These are phyloP conservation scores for Microcebus jonahi DNA, from an alignment of 2,113 vertebrate genomes.

Conservation along the genomic window DNA sequence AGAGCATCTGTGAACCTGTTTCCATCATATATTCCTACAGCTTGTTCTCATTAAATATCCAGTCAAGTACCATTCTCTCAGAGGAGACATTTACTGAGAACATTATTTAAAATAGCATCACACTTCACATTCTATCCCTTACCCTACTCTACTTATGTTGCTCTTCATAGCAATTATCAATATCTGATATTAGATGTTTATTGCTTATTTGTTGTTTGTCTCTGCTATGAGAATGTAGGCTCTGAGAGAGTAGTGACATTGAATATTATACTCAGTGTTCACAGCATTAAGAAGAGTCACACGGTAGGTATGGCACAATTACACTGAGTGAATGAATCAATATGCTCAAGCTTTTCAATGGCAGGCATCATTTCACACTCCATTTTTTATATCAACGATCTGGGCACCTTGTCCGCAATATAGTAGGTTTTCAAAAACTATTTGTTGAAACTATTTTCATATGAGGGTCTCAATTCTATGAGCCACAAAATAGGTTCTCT, in stretches of 20 bases:
- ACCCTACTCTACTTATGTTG: not conserved
- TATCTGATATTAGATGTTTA: not conserved
- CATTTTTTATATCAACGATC: not conserved
- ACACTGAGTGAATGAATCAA: not conserved
- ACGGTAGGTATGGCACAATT: not conserved
- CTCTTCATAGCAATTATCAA: not conserved
- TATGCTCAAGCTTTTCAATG: not conserved
- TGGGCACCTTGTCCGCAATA: not conserved
- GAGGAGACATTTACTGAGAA: not conserved
- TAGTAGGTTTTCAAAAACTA: not conserved
- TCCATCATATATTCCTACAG: not conserved
- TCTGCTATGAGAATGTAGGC: not conserved
- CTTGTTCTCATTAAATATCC: not conserved
- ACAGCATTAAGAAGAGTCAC: not conserved
- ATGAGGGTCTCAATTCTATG: not conserved
- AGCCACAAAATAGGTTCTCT: not conserved
- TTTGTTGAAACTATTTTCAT: not conserved
- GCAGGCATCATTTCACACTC: not conserved
- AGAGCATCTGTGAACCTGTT: not conserved
- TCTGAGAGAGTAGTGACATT: not conserved
- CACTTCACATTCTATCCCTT: not conserved
- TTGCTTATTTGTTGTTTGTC: not conserved
- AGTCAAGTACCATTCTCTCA: not conserved
- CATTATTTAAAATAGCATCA: not conserved
- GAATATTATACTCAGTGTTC: not conserved